Percentiles rank a stretch among this genome's conserved stretches.
Conservation (phyloP, 2,113 vertebrate genomes). For the Scytalopus superciliaris region DNA sequence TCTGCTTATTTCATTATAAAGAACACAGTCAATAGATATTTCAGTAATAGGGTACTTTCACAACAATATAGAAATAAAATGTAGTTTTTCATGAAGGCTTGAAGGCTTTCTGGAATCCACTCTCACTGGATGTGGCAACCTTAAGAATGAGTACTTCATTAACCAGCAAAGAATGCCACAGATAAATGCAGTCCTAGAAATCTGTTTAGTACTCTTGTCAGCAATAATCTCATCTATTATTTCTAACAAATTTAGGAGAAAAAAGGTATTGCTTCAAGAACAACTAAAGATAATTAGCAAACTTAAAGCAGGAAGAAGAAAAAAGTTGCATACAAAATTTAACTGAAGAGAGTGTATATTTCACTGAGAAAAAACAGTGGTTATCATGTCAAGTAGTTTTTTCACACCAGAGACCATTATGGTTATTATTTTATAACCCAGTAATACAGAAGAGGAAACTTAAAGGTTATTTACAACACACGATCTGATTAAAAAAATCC, state of each 20-base stretch:
- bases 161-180: neutral
- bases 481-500: neutral
- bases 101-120: neutral
- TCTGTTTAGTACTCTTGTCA: neutral
- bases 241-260: neutral
- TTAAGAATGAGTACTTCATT: neutral
- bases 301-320: neutral
- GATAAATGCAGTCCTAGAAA: neutral
- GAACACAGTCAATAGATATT: neutral
- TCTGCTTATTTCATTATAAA: constrained; percentile 1
- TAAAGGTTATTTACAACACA: neutral
- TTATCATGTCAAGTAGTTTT: neutral
- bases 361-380: neutral
- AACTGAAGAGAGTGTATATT: neutral
- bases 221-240: neutral
- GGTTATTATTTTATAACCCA: neutral
- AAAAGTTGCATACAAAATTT: neutral
- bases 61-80: neutral
- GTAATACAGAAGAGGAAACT: neutral
- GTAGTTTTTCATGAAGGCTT: neutral
- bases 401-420: neutral
- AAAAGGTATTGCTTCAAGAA: neutral
- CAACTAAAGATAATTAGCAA: neutral
- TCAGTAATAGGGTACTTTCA: neutral
- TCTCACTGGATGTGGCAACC: neutral